Evolutionary conservation across 1,140 invertebrate species (phyloP).

Genomic region (Ladona fulva): DNA sequence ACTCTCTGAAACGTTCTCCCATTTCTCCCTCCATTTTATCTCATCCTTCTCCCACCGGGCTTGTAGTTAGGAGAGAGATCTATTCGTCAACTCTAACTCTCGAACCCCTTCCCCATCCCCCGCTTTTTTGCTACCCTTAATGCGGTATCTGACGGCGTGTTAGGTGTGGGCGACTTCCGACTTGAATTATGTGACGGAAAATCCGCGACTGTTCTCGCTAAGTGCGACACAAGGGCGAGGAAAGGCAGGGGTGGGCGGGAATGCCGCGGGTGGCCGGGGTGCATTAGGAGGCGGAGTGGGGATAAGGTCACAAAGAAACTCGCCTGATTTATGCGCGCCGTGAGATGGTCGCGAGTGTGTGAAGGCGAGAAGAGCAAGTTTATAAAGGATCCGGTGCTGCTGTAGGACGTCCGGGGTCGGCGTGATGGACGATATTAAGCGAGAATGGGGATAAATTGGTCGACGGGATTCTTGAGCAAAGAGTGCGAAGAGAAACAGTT

Average conservation of each 20-base stretch:
- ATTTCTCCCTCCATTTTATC: not conserved
- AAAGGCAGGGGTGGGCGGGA: not conserved
- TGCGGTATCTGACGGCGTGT: not conserved
- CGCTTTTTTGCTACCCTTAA: not conserved
- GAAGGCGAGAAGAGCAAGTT: too few relatives aligned
- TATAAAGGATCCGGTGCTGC: too few relatives aligned
- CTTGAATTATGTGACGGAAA: slow-evolving; percentile 4
- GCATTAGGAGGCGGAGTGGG: not conserved
- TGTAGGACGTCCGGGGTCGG: too few relatives aligned
- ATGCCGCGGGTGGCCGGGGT: not conserved
- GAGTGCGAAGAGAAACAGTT: too few relatives aligned
- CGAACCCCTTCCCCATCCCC: not conserved
- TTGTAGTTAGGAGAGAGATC: too few relatives aligned
- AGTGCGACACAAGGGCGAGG: not conserved
- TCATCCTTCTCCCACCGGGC: not conserved
- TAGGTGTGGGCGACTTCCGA: not conserved
- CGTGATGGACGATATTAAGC: too few relatives aligned
- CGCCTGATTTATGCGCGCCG: not conserved
- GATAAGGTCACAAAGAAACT: not conserved
- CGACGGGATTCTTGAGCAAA: too few relatives aligned
- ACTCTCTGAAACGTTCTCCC: not conserved
- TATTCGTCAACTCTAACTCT: not conserved
- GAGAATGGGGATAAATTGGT: too few relatives aligned
- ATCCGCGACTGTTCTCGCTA: slow-evolving; percentile 1
- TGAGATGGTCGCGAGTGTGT: not conserved